A percentile compares a stretch with the other conserved stretches of the same genome.
phyloP scores from a whole-genome alignment of 2,113 vertebrate species.

The Columba janthina region DNA sequence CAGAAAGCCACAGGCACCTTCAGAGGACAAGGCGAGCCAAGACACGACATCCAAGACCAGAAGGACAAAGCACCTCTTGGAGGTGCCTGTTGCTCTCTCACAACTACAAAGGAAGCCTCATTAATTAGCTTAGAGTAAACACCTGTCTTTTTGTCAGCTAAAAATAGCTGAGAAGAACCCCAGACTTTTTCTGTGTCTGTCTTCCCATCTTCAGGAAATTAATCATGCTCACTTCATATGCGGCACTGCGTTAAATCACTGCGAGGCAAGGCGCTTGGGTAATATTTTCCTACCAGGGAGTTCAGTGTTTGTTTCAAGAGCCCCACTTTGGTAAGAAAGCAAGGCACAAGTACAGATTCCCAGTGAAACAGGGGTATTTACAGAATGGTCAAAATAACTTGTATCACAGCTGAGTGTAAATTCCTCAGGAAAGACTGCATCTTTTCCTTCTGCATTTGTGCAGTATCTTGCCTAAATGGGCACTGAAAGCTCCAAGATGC shows the following conservation, averaged over 20 bases:
- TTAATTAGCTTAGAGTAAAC: neutral
- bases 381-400: neutral
- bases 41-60: neutral
- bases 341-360: neutral
- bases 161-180: neutral
- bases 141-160: neutral
- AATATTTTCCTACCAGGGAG: neutral
- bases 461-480: neutral
- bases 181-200: neutral
- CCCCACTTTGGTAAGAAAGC: neutral
- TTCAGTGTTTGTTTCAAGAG: neutral
- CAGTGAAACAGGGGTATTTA: neutral
- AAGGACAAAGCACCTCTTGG: neutral
- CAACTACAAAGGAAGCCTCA: neutral
- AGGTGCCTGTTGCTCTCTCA: neutral
- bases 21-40: neutral
- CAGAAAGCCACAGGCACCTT: neutral
- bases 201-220: neutral
- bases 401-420: neutral
- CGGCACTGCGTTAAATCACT: neutral
- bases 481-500: neutral
- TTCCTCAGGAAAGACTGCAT: neutral
- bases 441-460: neutral
- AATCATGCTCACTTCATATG: neutral
- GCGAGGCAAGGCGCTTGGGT: neutral